Conservation (phyloP, 2,797 vertebrate genomes). For the Setipinna tenuifilis region DNA sequence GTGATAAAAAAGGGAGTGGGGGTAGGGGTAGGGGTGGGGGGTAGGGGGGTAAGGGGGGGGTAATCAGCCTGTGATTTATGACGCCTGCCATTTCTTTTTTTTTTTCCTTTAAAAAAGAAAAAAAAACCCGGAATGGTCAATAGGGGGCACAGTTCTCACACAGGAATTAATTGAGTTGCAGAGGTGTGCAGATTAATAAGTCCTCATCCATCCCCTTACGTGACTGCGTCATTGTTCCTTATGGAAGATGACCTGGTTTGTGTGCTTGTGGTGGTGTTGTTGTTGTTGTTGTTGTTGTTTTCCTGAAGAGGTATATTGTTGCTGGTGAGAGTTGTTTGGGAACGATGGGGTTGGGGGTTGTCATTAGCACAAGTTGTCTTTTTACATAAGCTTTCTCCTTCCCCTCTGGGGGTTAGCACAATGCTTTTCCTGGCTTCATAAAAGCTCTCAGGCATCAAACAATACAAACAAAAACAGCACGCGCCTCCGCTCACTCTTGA, state of each 20-base stretch:
- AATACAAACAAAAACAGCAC: conserved; percentile 10
- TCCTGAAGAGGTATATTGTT: conserved; percentile 42
- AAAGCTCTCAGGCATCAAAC: conserved; percentile 1
- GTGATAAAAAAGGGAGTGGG: background rate
- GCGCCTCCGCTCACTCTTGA: background rate
- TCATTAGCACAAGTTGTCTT: background rate
- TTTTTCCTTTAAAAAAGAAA: background rate
- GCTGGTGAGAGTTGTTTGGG: background rate
- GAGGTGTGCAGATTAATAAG: background rate
- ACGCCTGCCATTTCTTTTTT: background rate
- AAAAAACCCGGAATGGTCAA: conserved; percentile 19
- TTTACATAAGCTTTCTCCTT: background rate
- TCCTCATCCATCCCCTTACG: background rate
- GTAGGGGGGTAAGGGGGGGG: background rate
- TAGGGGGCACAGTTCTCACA: conserved; percentile 23
- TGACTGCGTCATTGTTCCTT: background rate
- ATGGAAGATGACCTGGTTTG: conserved; percentile 21
- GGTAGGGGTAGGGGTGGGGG: no score
- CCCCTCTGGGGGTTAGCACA: background rate
- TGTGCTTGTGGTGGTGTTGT: conserved; percentile 29
- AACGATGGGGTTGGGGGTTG: background rate
- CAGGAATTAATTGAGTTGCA: conserved; percentile 36
- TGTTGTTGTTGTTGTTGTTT: conserved; percentile 1
- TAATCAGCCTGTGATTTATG: conserved; percentile 23
- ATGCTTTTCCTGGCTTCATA: conserved; percentile 10